Evolutionary conservation across 2,888 invertebrate genomes (phyloP).

Genomic region (Arge pagana): DNA sequence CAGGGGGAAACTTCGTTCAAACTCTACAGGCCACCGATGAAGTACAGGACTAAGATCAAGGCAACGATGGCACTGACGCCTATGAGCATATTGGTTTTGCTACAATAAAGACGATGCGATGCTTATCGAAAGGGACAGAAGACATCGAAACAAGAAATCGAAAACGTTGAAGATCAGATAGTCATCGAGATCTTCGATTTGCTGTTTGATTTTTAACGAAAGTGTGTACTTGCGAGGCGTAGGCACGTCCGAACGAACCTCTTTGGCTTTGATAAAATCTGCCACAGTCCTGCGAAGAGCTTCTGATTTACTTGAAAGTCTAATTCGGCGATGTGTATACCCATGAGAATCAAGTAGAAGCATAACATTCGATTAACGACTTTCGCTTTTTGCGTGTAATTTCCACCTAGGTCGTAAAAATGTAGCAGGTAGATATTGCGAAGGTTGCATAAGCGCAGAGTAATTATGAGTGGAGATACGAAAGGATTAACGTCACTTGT

Average conservation of each 20-base stretch:
- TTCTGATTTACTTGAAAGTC: constrained; percentile 35
- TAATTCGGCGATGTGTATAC: constrained; percentile 37
- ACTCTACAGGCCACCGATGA: constrained; percentile 37
- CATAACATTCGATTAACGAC: constrained; percentile 36
- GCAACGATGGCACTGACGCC: constrained; percentile 34
- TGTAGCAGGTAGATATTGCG: neutral
- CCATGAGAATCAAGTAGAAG: constrained; percentile 37
- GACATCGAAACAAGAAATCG: constrained; percentile 13
- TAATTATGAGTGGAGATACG: constrained; percentile 9
- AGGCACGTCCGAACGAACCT: constrained; percentile 23
- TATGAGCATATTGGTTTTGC: constrained; percentile 35
- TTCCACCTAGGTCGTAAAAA: constrained; percentile 30
- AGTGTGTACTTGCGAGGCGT: no score
- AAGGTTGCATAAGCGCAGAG: constrained; percentile 10
- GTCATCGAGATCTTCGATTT: constrained; percentile 6
- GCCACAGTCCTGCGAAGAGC: constrained; percentile 31
- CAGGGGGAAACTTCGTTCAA: no score
- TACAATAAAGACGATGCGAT: constrained; percentile 21
- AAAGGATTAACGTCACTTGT: constrained; percentile 40
- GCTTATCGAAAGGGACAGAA: constrained; percentile 13
- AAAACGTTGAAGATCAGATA: neutral
- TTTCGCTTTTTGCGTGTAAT: constrained; percentile 31
- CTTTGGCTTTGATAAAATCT: constrained; percentile 29
- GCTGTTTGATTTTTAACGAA: constrained; percentile 1
- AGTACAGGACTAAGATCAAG: constrained; percentile 33